Percentiles rank a stretch among this genome's conserved stretches.
Conservation (phyloP, 2,888 invertebrate genomes). For the Rhamphomyia laevipes region DNA sequence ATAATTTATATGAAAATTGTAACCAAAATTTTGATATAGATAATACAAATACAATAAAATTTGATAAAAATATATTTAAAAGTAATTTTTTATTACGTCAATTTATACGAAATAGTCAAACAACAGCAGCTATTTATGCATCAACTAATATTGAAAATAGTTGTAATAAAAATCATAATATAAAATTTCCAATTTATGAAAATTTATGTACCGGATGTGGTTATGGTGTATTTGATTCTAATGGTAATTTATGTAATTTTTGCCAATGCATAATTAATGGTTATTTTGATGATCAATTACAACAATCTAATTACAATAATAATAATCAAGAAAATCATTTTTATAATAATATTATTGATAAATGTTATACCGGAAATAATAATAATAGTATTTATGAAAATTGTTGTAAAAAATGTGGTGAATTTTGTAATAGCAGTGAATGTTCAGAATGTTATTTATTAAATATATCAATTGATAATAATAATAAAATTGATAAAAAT, state of each 20-base stretch:
- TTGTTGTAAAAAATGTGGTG: slow-evolving; percentile 31
- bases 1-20: neutral
- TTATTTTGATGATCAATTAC: slow-evolving; percentile 12
- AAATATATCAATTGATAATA: neutral
- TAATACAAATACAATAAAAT: neutral
- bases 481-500: slow-evolving; percentile 8
- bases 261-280: slow-evolving; percentile 32
- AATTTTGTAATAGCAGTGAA: slow-evolving; percentile 26
- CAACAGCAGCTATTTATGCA: neutral
- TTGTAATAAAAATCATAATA: neutral
- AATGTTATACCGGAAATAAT: neutral
- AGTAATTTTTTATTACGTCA: slow-evolving; percentile 7
- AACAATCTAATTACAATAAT: neutral
- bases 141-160: neutral
- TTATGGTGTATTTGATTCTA: slow-evolving; percentile 25
- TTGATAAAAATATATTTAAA: slow-evolving; percentile 3
- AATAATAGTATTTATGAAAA: slow-evolving; percentile 31
- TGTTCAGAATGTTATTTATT: slow-evolving; percentile 18
- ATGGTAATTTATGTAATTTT: slow-evolving; percentile 30
- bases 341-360: slow-evolving; percentile 2
- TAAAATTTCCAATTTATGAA: slow-evolving; percentile 22
- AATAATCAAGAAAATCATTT: no score
- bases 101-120: slow-evolving; percentile 3
- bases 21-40: neutral
- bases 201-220: slow-evolving; percentile 35